Evolutionary conservation across 2,888 invertebrate genomes (phyloP), one percentile per base, ranked within the genome.

Genomic region (Leptinotarsa tumamoca): DNA sequence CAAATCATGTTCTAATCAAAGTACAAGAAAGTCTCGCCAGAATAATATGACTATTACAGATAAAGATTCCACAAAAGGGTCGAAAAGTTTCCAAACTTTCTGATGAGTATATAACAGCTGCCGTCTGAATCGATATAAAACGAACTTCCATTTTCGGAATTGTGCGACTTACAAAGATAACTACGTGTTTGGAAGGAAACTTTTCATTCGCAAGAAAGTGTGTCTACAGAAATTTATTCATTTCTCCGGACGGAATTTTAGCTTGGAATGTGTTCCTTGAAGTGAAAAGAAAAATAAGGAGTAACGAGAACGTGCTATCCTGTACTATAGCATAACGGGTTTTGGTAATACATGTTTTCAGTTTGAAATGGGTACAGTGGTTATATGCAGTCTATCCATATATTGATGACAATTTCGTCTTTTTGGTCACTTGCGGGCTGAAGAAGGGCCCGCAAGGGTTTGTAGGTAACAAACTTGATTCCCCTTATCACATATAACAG

Each of bases 41-140:
- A 83, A 84, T 82, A 84, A 85, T 84, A 83, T 79, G 82, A 84
- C 84, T 84, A 82, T 83, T 83, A 84, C 80, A 81, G 83, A 83
- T 83, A 81, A 83, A 80, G 80, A 84, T 83, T 84, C 85, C 84
- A 83, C 83, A 82, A 75, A 78, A 82, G 3, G 82, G 83, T 81
- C 83, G 82, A 79, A 76, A 83, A 85, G 83, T 85, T 85, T 85
- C 82, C 84, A 82, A 85, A 86, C 83, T 85, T 85, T 79, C 78
- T 85, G 84, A 85, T 83, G 84, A 85, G 84, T 85, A 82, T 85
- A 85, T 84, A 86, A 85, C 85, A 85, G 84, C 85, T 85, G 84
- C 82, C 82, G 83, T 83, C 81, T 83, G 84, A 84, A 85, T 83
- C 83, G 84, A 83, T 84, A 84, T 85, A 83, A 85, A 85, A 85